A percentile compares a stretch with the other conserved stretches of the same genome.
These are phyloP conservation scores for Pycnonotus jocosus DNA, from an alignment of 2,113 vertebrate genomes.

Conservation along the genomic window DNA sequence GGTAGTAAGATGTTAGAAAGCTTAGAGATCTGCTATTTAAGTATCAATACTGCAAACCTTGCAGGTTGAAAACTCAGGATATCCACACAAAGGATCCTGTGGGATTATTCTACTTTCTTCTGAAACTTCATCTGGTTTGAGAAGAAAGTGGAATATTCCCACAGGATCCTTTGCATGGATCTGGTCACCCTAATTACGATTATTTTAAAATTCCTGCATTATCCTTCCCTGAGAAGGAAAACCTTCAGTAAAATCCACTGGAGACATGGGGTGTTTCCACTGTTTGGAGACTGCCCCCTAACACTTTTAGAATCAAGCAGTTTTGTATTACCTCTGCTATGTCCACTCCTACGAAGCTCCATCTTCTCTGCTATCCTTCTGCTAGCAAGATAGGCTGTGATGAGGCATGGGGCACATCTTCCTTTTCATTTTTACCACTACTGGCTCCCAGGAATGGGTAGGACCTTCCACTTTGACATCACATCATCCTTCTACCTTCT, in stretches of 20 bases:
- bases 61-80: background rate
- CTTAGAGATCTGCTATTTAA: background rate
- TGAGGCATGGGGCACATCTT: background rate
- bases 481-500: background rate
- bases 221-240: background rate
- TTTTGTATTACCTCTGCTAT: background rate
- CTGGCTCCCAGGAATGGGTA: background rate
- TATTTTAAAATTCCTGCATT: background rate
- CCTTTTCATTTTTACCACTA: background rate
- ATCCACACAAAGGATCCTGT: background rate
- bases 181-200: background rate
- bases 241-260: background rate
- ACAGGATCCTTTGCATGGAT: background rate
- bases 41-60: background rate
- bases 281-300: background rate
- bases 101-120: background rate
- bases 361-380: background rate
- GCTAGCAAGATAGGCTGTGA: background rate
- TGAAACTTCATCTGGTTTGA: background rate
- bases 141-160: background rate
- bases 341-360: rapidly evolving
- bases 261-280: background rate
- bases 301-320: background rate
- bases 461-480: background rate
- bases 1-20: background rate